Evolutionary conservation across 2,888 invertebrate species (phyloP).

Genomic region (Caenorhabditis uteleia): DNA sequence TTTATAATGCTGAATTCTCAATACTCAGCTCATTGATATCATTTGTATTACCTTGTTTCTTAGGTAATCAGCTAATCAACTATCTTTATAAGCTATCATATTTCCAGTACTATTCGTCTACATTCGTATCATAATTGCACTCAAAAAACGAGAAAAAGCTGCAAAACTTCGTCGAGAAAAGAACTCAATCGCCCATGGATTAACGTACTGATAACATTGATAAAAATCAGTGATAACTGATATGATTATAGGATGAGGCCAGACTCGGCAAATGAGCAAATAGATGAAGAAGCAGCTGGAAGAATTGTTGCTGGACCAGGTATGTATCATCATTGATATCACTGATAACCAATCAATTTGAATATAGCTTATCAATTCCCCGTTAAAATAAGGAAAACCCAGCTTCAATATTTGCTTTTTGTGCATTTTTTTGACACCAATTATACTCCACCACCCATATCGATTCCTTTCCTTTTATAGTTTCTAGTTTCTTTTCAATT

Average conservation of each 20-base stretch:
- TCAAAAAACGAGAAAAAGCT: slow-evolving; percentile 66
- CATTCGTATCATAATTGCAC: slow-evolving; percentile 70
- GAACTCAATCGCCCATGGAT: slow-evolving; percentile 25
- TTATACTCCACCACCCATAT: too few relatives aligned
- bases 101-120: slow-evolving; percentile 73
- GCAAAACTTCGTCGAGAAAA: slow-evolving; percentile 51
- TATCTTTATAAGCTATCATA: neutral
- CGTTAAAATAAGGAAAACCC: too few relatives aligned
- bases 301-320: slow-evolving; percentile 67
- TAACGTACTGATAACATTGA: slow-evolving; percentile 5
- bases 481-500: too few relatives aligned
- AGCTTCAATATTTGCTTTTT: too few relatives aligned
- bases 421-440: too few relatives aligned
- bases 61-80: slow-evolving; percentile 52
- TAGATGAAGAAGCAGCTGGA: slow-evolving; percentile 66
- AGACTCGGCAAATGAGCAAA: slow-evolving; percentile 31
- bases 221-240: neutral
- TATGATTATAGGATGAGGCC: slow-evolving; percentile 19
- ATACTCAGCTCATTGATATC: slow-evolving; percentile 71
- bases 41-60: slow-evolving; percentile 71
- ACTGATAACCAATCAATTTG: too few relatives aligned
- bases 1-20: slow-evolving; percentile 73
- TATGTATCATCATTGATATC: slow-evolving; percentile 27
- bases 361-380: too few relatives aligned
- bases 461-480: too few relatives aligned